Percentiles rank a stretch among this genome's conserved stretches.
These are phyloP conservation scores for Maniola jurtina DNA, from an alignment of 1,140 invertebrate species.

Conservation along the genomic window DNA sequence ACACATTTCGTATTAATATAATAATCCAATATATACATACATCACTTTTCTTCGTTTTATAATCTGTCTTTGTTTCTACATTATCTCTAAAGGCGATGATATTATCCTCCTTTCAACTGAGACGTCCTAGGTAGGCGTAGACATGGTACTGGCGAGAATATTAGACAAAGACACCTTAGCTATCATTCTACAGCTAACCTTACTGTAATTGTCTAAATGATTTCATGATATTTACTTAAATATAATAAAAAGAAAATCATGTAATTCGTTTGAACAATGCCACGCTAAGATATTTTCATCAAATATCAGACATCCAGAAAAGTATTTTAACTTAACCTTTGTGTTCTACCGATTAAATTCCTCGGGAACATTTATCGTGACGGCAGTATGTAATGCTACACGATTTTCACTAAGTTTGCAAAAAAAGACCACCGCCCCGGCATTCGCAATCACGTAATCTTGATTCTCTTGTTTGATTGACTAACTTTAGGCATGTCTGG, in stretches of 20 bases:
- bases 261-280: slow-evolving; percentile 13
- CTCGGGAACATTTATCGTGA: slow-evolving; percentile 31
- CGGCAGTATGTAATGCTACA: slow-evolving; percentile 28
- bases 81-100: too few species aligned
- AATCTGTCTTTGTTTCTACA: not conserved
- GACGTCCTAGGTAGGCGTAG: too few species aligned
- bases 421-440: slow-evolving; percentile 21
- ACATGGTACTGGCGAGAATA: too few species aligned
- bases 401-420: slow-evolving; percentile 30
- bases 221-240: too few species aligned
- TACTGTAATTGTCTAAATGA: too few species aligned
- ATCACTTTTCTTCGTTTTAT: not conserved
- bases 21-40: not conserved
- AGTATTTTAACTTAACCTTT: slow-evolving; percentile 17
- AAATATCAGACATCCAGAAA: slow-evolving; percentile 19
- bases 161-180: too few species aligned
- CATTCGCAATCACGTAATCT: slow-evolving; percentile 31
- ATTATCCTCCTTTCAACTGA: too few species aligned
- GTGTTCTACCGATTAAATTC: slow-evolving; percentile 28
- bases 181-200: too few species aligned
- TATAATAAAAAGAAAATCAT: slow-evolving; percentile 5
- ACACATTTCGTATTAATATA: not conserved
- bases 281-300: slow-evolving; percentile 14
- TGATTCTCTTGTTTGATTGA: slow-evolving; percentile 29
- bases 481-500: slow-evolving; percentile 23